These are phyloP conservation scores for Fabriciana adippe DNA, from an alignment of 2,888 invertebrate genomes.

Conservation along the genomic window DNA sequence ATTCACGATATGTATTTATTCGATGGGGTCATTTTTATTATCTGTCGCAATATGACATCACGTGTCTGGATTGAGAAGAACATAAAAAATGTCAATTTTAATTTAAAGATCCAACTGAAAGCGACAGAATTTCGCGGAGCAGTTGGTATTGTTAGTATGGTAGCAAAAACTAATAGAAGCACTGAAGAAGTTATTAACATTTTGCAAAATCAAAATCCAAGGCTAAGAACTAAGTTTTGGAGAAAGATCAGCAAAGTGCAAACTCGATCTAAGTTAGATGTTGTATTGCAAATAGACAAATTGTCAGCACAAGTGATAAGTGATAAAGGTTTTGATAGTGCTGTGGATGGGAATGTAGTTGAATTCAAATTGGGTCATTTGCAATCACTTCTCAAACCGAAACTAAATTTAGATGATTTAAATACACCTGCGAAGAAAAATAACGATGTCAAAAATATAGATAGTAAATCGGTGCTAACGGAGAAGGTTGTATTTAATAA, in stretches of 20 bases:
- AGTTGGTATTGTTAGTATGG: constrained; percentile 71
- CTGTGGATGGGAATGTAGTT: constrained; percentile 51
- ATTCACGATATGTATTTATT: constrained; percentile 72
- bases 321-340: constrained; percentile 56
- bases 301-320: constrained; percentile 70
- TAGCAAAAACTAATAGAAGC: constrained; percentile 55
- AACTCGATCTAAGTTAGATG: constrained; percentile 58
- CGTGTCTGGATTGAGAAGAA: constrained; percentile 60
- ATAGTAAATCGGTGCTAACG: constrained; percentile 19
- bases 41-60: constrained; percentile 59
- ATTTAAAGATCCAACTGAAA: constrained; percentile 56
- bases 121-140: constrained; percentile 73
- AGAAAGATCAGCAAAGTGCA: constrained; percentile 63
- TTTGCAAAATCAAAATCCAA: constrained; percentile 65
- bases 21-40: constrained; percentile 73
- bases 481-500: not conserved
- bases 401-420: constrained; percentile 45
- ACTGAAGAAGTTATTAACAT: constrained; percentile 59
- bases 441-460: constrained; percentile 9
- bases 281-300: constrained; percentile 70
- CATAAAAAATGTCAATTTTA: constrained; percentile 51
- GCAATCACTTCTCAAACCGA: constrained; percentile 61
- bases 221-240: constrained; percentile 71
- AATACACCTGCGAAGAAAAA: constrained; percentile 50
- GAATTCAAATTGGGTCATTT: constrained; percentile 69